Base-by-base conservation (phyloP, 2,888 invertebrate genomes). In the Phrixothrix hirtus region DNA sequence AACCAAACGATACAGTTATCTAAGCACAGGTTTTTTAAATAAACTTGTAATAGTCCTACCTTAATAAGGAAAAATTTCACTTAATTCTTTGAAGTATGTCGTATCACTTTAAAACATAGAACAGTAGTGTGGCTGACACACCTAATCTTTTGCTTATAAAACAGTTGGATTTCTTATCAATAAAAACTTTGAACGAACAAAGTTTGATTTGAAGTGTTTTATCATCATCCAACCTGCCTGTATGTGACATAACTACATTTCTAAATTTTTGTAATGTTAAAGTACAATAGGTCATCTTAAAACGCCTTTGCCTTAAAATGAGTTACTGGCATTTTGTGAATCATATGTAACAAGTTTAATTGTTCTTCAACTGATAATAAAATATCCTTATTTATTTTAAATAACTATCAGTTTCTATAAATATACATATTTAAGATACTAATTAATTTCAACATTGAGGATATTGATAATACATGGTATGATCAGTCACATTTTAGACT, bases 121-220 rank as follows among this genome's bases (percentile, higher is more conserved):
- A 21, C 21, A 21, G 7, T 21, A 21, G 7, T 21, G 21, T 21
- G 21, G 21, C 4, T 21, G 7, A 21, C 21, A 21, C 21, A 25
- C 10, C 11, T 44, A 2, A 17, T 34, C 7, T 26, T 37, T 21
- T 52, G 42, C 37, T 52, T 52, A 42, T 52, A 52, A 52, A 42
- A 50, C 16, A 14, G 30, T 34, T 34, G 17, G 13, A 35, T 27
- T 45, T 45, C 13, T 42, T 52, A 52, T 52, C 52, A 42, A 6
- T 34, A 17, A 51, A 52, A 30, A 52, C 52, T 52, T 52, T 52
- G 52, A 35, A 37, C 52, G 46, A 13, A 45, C 52, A 52, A 52
- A 52, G 52, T 47, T 46, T 52, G 32, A 35, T 44, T 45, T 44
- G 13, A 29, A 44, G 17, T 10, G 21, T 25, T 27, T 39, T 21